Base-by-base conservation (phyloP, 2,888 invertebrate genomes). In the Xestia c-nigrum region DNA sequence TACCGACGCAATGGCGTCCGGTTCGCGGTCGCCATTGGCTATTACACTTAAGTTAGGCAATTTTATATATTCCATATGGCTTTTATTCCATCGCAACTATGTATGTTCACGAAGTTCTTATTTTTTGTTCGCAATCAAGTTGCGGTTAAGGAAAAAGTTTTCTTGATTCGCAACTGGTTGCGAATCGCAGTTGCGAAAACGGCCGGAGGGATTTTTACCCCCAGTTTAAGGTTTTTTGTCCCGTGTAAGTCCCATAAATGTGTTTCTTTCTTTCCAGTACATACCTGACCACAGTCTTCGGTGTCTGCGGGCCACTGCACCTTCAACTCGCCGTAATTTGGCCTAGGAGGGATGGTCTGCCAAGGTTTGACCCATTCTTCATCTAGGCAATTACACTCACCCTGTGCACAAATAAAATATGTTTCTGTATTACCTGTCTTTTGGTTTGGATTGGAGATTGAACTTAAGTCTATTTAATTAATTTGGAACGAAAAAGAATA, bases 231-330 rank as follows among this genome's bases (percentile, higher is more conserved):
- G 16, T 52, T 5, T 50, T 21, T 52, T 55, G n/a, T 55, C 5
- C n/a, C 12, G 57, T 24, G n/a, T 24, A 24, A 24, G 24, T 24
- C 24, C 5, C 12, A 57, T 24, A 57, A 24, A 24, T 57, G 5
- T 24, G 12, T 55, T 24, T 57, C 5, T 12, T 24, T 57, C 24
- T 57, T 24, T 55, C 55, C 24, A 24, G 16, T 59, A 59, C 43
- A 64, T 73, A 98, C 98, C 92, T 98, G 97, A 16, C 99, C 99
- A 93, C 98, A 98, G 84, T 98, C 98, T 91, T 98, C 98, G 81
- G 98, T 98, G 91, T 99, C 98, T n/a, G 98, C 98, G 0, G 99
- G 98, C 97, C 98, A 99, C 80, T 96, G 94, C 38, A 97, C 96
- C 72, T 95, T 96, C 3, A 98, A 92, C 43, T 97, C 96, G 64